Evolutionary conservation across 2,113 vertebrate genomes (phyloP), one percentile per base, ranked within the genome.

Genomic region (Dissostichus mawsoni): DNA sequence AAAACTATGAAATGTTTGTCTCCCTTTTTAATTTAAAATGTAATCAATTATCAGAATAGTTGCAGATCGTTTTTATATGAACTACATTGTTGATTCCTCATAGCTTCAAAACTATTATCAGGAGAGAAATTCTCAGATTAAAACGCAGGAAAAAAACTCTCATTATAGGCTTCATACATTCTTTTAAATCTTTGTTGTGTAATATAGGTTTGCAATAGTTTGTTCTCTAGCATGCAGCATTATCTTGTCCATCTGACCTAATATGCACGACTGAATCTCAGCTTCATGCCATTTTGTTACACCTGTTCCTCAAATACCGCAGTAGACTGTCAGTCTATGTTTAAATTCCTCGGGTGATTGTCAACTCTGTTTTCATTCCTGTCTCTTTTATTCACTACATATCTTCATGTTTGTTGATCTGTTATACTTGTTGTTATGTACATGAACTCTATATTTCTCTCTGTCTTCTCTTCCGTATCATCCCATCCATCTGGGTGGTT

Each of bases 401-500:
- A 85, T 90, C 85, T 86, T 83, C 87, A 83, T 88, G 84, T 90
- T 81, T 92, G 86, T 92, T 88, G 79, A 85, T 66, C 65, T 90
- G 78, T 88, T 91, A 81, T 89, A 83, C 82, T 91, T 93, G 90
- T 93, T 92, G 77, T 87, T 73, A 57, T 90, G 92, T 90, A 91
- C 93, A 93, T 95, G 90, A 93, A 94, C 84, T 94, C 72, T 93
- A n/a, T 93, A 56, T 94, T 75, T 90, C 80, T 94, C 85, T 95
- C 86, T 94, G 81, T 93, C 77, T 92, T 87, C 92, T 95, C 93
- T 93, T 96, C 93, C 85, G 80, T 92, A 94, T 96, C 95, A 96
- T 96, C 93, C 94, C 95, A 96, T 97, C 95, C 96, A 81, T 96
- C 91, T 96, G 95, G 94, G 93, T 96, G 95, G 96, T 95, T 95